Percentiles rank a stretch among this genome's conserved stretches.
Conservation (phyloP, 2,888 invertebrate species). For the Cetonia aurata region DNA sequence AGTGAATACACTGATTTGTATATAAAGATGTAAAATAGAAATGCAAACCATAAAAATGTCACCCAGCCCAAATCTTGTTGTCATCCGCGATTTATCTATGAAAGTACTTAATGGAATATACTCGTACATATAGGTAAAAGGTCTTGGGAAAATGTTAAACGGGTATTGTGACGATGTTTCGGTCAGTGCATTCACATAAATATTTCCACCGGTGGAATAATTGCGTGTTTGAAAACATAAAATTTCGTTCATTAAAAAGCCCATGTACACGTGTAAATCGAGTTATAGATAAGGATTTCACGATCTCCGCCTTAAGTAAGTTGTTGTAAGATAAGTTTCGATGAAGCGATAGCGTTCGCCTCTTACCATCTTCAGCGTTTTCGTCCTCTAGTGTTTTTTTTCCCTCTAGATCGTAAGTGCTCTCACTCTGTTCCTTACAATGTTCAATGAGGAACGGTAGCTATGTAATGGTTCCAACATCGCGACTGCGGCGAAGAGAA, state of each 20-base stretch:
- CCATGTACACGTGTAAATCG: slow-evolving; percentile 54
- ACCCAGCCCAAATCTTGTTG: too few relatives aligned
- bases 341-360: slow-evolving; percentile 48
- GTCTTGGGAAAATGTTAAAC: too few relatives aligned
- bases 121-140: too few relatives aligned
- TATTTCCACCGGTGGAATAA: slow-evolving; percentile 44
- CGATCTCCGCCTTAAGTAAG: slow-evolving; percentile 55
- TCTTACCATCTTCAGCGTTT: slow-evolving; percentile 40
- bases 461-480: slow-evolving; percentile 34
- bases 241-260: slow-evolving; percentile 54
- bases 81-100: too few relatives aligned
- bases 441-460: slow-evolving; percentile 33
- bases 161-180: too few relatives aligned
- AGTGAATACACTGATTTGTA: too few relatives aligned
- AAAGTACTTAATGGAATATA: too few relatives aligned
- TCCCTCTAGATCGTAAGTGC: slow-evolving; percentile 18
- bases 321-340: slow-evolving; percentile 52
- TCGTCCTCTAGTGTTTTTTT: slow-evolving; percentile 19
- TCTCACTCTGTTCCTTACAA: slow-evolving; percentile 27
- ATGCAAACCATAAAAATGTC: too few relatives aligned
- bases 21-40: too few relatives aligned
- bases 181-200: slow-evolving; percentile 38
- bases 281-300: slow-evolving; percentile 53
- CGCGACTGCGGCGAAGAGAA: slow-evolving; percentile 39
- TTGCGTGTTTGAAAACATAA: slow-evolving; percentile 47